phyloP scores from a whole-genome alignment of 2,888 invertebrate genomes.

The Phytoseiulus persimilis region DNA sequence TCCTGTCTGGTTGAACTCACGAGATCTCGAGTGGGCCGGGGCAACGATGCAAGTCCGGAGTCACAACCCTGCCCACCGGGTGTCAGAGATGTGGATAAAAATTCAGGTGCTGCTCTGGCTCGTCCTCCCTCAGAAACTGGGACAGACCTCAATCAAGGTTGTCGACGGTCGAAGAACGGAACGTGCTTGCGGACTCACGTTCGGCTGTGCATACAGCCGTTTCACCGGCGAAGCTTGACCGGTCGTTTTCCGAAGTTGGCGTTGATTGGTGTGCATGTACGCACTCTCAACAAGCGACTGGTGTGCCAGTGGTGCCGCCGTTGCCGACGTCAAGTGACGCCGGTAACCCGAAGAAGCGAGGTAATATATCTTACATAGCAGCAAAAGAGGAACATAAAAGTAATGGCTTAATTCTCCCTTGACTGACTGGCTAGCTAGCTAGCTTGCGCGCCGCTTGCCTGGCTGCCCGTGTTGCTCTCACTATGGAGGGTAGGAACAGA shows the following conservation, averaged over 20 bases:
- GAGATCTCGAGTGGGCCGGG: no score
- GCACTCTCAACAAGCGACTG: background rate
- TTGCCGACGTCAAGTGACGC: background rate
- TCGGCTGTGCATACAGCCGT: background rate
- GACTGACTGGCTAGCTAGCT: background rate
- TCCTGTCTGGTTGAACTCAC: no score
- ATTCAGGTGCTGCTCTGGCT: no score
- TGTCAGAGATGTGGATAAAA: no score
- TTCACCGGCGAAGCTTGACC: background rate
- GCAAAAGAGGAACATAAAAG: slow-evolving; percentile 25
- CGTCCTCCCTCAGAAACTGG: no score
- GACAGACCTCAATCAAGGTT: no score
- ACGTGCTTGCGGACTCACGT: background rate
- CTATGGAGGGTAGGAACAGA: background rate
- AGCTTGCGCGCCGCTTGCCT: background rate
- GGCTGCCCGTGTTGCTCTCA: background rate
- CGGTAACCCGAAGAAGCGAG: background rate
- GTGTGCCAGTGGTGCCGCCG: background rate
- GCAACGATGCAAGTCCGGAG: no score
- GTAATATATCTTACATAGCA: slow-evolving; percentile 36
- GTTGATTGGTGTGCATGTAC: background rate
- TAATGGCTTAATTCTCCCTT: slow-evolving; percentile 38
- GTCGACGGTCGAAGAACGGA: background rate
- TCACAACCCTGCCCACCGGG: no score
- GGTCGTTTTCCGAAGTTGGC: background rate